These are phyloP conservation scores for Lasioglossum baleicum DNA, from an alignment of 1,140 invertebrate genomes.

Conservation along the genomic window DNA sequence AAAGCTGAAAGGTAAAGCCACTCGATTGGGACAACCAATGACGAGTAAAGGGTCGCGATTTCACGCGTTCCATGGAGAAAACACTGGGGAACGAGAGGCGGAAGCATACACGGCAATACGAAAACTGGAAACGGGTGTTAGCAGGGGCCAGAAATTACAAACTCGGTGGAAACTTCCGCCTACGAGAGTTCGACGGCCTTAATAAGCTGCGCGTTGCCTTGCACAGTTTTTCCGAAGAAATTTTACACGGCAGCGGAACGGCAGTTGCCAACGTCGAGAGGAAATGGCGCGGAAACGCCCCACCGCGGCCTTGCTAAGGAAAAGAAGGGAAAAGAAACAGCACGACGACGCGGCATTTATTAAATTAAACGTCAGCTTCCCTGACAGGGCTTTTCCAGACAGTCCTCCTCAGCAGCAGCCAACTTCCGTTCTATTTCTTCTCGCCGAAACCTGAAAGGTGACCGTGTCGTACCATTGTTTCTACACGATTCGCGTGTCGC, in stretches of 20 bases:
- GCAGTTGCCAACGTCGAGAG: slow-evolving; percentile 22
- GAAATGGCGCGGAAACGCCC: slow-evolving; percentile 58
- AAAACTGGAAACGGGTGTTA: slow-evolving; percentile 24
- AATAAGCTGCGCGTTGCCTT: slow-evolving; percentile 43
- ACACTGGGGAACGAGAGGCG: not conserved
- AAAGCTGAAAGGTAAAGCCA: no score
- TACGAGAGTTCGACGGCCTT: slow-evolving; percentile 50
- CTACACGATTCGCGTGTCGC: not conserved
- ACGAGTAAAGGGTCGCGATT: not conserved
- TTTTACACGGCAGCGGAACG: slow-evolving; percentile 48
- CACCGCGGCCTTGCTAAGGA: slow-evolving; percentile 2
- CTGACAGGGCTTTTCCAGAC: slow-evolving; percentile 53
- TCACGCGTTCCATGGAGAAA: not conserved
- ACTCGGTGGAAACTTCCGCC: slow-evolving; percentile 45
- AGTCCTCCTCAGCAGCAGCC: slow-evolving; percentile 43
- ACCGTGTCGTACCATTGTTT: slow-evolving; percentile 39
- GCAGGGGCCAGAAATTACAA: slow-evolving; percentile 41
- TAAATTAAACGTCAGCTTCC: slow-evolving; percentile 63
- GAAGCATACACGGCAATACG: not conserved
- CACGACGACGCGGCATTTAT: slow-evolving; percentile 53
- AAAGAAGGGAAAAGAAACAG: slow-evolving; percentile 40
- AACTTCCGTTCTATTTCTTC: slow-evolving; percentile 42
- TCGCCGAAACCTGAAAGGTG: slow-evolving; percentile 27
- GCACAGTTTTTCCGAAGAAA: slow-evolving; percentile 56
- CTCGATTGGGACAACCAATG: not conserved